Percentiles rank a stretch among this genome's conserved stretches.
Evolutionary conservation across 2,888 invertebrate species (phyloP).

Genomic region (Spisula solida): DNA sequence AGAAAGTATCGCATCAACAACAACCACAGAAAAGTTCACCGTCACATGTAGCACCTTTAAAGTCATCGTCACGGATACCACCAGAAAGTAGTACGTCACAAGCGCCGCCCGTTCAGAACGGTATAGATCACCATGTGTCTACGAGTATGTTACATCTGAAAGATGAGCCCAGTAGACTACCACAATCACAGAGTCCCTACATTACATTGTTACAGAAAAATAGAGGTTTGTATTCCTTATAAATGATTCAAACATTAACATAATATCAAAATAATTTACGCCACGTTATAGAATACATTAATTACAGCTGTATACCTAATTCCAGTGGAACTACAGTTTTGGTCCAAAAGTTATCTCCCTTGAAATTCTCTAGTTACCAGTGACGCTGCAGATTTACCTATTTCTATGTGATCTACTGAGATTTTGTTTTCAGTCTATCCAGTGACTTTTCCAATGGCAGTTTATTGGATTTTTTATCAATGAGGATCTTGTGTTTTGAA

Average conservation of each 20-base stretch:
- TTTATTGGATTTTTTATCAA: background rate
- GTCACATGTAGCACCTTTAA: slow-evolving; percentile 22
- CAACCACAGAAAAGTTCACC: background rate
- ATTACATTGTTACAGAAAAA: slow-evolving; percentile 95
- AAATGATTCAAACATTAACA: background rate
- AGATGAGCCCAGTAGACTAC: slow-evolving; percentile 88
- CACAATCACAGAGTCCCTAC: slow-evolving; percentile 95
- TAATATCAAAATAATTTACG: background rate
- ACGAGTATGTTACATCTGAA: slow-evolving; percentile 64
- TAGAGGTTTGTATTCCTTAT: slow-evolving; percentile 90
- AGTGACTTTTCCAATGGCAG: too few species aligned
- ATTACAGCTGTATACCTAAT: too few species aligned
- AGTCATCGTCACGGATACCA: slow-evolving; percentile 27
- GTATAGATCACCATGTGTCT: slow-evolving; percentile 59
- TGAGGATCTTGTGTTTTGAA: background rate
- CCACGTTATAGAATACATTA: background rate
- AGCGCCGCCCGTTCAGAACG: slow-evolving; percentile 42
- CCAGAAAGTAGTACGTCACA: slow-evolving; percentile 29
- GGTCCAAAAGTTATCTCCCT: too few species aligned
- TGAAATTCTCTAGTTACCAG: too few species aligned
- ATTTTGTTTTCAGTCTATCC: too few species aligned
- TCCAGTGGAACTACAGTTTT: too few species aligned
- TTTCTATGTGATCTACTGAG: too few species aligned
- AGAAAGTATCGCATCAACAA: background rate
- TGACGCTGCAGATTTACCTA: too few species aligned